Percentiles rank a stretch among this genome's conserved stretches.
These are phyloP conservation scores for Smutsia temminckii DNA, from an alignment of 2,797 vertebrate species.

Conservation along the genomic window DNA sequence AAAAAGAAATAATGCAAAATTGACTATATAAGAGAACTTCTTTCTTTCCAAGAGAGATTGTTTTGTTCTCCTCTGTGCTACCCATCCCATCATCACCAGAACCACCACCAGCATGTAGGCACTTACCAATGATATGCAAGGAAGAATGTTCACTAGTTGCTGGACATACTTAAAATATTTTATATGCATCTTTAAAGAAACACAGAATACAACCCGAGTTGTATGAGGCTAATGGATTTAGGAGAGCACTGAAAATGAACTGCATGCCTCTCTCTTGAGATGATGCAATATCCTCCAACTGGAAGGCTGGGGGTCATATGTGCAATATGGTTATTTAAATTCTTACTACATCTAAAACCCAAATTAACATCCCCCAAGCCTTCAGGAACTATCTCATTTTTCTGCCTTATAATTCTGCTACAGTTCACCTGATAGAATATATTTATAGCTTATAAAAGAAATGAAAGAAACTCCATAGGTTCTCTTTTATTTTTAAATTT, in stretches of 20 bases:
- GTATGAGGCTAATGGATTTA: neutral
- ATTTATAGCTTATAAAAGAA: conserved; percentile 39
- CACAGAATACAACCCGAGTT: neutral
- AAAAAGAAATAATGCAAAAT: neutral
- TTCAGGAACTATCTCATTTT: neutral
- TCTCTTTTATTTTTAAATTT: conserved; percentile 46
- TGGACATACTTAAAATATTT: neutral
- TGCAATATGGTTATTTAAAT: neutral
- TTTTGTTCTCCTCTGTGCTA: neutral
- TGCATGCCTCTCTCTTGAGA: neutral
- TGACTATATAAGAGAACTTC: neutral
- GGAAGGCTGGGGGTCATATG: neutral
- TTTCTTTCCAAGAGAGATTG: neutral
- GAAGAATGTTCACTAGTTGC: neutral
- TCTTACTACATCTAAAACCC: neutral
- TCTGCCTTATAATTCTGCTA: conserved; percentile 46
- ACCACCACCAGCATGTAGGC: neutral
- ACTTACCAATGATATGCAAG: neutral
- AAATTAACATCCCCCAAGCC: neutral
- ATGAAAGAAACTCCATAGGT: conserved; percentile 6
- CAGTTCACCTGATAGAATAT: conserved; percentile 18
- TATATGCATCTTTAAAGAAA: neutral
- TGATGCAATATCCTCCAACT: neutral
- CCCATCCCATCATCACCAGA: neutral
- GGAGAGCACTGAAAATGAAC: neutral